phyloP scores from a whole-genome alignment of 1,140 invertebrate genomes.

The Saxidomus purpurata region DNA sequence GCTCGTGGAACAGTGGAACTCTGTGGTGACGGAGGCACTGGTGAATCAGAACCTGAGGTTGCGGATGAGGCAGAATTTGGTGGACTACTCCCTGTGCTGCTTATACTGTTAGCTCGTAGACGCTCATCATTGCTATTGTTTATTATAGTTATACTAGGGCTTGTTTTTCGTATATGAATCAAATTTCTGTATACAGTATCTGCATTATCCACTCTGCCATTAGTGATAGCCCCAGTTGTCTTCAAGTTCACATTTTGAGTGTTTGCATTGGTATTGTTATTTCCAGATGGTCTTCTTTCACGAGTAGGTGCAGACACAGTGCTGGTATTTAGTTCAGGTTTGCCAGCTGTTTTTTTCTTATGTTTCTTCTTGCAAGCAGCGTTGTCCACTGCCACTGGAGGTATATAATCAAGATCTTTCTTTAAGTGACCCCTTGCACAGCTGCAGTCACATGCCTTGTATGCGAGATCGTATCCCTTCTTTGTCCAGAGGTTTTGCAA shows the following conservation, averaged over 20 bases:
- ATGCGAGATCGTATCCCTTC: conserved; percentile 98
- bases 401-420: conserved; percentile 97
- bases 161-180: conserved; percentile 60
- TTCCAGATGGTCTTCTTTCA: conserved; percentile 61
- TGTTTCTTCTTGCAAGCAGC: conserved; percentile 86
- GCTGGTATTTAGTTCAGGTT: conserved; percentile 86
- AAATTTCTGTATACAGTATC: conserved; percentile 24
- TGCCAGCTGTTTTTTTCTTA: conserved; percentile 87
- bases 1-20: conserved; percentile 60
- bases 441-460: conserved; percentile 92
- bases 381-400: conserved; percentile 84
- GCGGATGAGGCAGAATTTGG: conserved; percentile 77
- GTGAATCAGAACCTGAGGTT: conserved; percentile 79
- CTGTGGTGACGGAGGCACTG: conserved; percentile 72
- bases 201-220: conserved; percentile 13
- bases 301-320: conserved; percentile 66
- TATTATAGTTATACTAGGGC: conserved; percentile 59
- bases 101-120: conserved; percentile 90
- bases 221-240: background rate
- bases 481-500: conserved; percentile 99
- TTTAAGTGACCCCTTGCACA: conserved; percentile 96
- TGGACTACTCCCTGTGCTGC: conserved; percentile 87
- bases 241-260: conserved; percentile 38
- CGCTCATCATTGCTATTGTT: conserved; percentile 85
- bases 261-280: conserved; percentile 81